Evolutionary conservation across 1,140 invertebrate genomes (phyloP).

Genomic region (Agrilus planipennis): DNA sequence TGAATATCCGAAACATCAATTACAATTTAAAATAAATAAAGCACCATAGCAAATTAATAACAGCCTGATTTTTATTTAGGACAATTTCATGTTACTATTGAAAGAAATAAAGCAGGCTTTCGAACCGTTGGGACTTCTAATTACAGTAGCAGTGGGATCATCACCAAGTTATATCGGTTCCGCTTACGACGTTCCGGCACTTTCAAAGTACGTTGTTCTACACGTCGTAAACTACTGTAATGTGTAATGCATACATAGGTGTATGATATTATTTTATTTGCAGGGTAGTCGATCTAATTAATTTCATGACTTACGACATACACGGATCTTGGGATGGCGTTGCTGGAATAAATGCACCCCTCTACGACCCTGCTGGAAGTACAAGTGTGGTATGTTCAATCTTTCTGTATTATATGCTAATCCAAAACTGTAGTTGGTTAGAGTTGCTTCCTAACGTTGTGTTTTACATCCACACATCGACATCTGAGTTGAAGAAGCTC

Average conservation of each 20-base stretch:
- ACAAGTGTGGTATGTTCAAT: no score
- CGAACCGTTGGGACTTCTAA: conserved; percentile 34
- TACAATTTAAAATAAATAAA: no score
- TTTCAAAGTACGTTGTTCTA: conserved; percentile 37
- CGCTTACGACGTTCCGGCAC: conserved; percentile 45
- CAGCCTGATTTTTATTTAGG: conserved; percentile 12
- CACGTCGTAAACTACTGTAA: no score
- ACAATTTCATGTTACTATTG: conserved; percentile 38
- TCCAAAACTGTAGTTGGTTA: no score
- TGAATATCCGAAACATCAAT: no score
- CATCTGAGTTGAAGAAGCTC: no score
- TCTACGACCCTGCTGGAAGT: no score
- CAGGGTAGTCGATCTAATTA: conserved; percentile 46
- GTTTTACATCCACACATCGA: no score
- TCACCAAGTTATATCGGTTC: conserved; percentile 39
- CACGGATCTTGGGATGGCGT: conserved; percentile 49
- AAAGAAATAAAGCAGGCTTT: conserved; percentile 39
- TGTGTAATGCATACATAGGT: background rate
- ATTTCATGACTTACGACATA: conserved; percentile 56
- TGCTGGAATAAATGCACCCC: conserved; percentile 44
- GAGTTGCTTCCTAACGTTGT: no score
- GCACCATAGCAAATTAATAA: no score
- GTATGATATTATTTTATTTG: conserved; percentile 32
- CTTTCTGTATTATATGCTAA: no score
- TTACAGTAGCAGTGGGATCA: conserved; percentile 42